Evolutionary conservation across 2,888 invertebrate genomes (phyloP).

Genomic region (Plebejus argus): DNA sequence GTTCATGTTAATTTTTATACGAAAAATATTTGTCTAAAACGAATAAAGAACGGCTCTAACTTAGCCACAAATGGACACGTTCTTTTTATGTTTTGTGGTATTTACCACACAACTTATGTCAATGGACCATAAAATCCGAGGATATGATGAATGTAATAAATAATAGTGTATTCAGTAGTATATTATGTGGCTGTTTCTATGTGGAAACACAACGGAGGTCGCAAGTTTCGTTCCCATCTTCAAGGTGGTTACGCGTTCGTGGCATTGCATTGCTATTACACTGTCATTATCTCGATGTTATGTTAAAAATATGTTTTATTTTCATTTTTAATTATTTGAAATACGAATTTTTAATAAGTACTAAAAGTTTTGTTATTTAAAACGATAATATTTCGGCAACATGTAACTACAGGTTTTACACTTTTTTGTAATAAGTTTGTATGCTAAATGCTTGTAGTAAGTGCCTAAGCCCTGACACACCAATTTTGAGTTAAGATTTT

Average conservation of each 20-base stretch:
- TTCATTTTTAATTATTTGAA: not conserved
- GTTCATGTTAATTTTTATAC: too few species aligned
- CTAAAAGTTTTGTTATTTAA: too few species aligned
- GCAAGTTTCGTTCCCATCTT: not conserved
- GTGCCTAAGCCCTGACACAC: too few species aligned
- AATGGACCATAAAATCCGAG: not conserved
- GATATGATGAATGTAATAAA: not conserved
- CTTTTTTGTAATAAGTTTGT: not conserved
- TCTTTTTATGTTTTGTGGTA: not conserved
- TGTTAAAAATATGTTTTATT: not conserved
- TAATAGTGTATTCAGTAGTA: not conserved
- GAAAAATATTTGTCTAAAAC: too few species aligned
- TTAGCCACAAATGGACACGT: not conserved
- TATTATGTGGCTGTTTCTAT: not conserved
- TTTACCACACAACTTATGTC: not conserved
- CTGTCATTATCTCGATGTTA: not conserved
- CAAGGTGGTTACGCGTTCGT: conserved; percentile 1
- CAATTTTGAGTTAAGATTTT: too few species aligned
- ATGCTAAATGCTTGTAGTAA: too few species aligned
- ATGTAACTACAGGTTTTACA: not conserved
- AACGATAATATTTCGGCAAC: too few species aligned
- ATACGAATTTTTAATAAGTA: not conserved
- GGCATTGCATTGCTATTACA: not conserved
- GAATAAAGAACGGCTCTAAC: too few species aligned
- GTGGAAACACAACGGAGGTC: not conserved